Evolutionary conservation across 2,888 invertebrate species (phyloP).

Genomic region (Neoaliturus tenellus): DNA sequence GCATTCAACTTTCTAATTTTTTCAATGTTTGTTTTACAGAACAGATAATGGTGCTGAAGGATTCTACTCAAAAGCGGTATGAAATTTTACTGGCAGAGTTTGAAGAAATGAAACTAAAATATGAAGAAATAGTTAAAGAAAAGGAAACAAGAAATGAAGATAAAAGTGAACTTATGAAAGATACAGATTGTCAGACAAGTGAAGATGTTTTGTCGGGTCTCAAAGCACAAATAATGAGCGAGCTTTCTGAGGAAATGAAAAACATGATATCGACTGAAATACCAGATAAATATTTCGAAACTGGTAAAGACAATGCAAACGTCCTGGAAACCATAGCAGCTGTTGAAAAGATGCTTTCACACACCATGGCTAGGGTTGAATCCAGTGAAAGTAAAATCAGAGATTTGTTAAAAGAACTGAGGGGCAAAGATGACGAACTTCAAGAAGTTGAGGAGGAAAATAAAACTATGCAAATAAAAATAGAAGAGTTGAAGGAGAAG

Average conservation of each 20-base stretch:
- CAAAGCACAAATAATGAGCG: background rate
- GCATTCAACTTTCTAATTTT: too few relatives aligned
- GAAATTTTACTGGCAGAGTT: slow-evolving; percentile 76
- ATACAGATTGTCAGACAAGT: slow-evolving; percentile 2
- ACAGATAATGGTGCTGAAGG: slow-evolving; percentile 71
- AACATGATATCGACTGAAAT: slow-evolving; percentile 52
- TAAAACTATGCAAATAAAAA: slow-evolving; percentile 66
- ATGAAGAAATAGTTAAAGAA: slow-evolving; percentile 69
- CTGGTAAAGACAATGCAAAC: slow-evolving; percentile 27
- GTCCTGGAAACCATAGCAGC: slow-evolving; percentile 33
- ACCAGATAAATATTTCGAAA: slow-evolving; percentile 55
- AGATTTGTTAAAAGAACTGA: slow-evolving; percentile 49
- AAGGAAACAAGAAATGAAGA: slow-evolving; percentile 50
- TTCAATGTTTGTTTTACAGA: slow-evolving; percentile 68
- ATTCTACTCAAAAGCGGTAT: slow-evolving; percentile 75
- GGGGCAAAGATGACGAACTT: slow-evolving; percentile 66
- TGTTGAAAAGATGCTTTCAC: slow-evolving; percentile 47
- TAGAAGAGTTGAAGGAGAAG: slow-evolving; percentile 70
- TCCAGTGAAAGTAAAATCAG: slow-evolving; percentile 41
- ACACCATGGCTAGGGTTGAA: slow-evolving; percentile 36
- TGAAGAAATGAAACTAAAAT: slow-evolving; percentile 71
- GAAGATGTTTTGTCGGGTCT: background rate
- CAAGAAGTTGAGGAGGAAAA: slow-evolving; percentile 63
- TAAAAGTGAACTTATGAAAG: background rate
- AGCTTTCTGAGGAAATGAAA: slow-evolving; percentile 38